phyloP scores from a whole-genome alignment of 2,797 vertebrate species.

The Aplochiton taeniatus region DNA sequence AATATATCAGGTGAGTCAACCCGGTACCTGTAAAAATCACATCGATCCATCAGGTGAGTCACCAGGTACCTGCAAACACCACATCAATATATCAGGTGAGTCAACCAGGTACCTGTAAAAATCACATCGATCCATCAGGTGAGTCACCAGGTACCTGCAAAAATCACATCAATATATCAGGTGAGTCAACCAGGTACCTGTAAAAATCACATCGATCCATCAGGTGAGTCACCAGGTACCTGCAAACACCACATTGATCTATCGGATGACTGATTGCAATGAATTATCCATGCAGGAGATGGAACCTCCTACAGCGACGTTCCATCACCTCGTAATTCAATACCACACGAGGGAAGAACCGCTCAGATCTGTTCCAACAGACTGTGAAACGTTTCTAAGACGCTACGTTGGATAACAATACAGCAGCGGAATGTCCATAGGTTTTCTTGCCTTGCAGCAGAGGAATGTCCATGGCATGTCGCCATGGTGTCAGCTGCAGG shows the following conservation, averaged over 20 bases:
- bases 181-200: conserved; percentile 97
- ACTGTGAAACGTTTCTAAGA: too few relatives aligned
- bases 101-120: conserved; percentile 92
- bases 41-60: conserved; percentile 92
- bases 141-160: conserved; percentile 94
- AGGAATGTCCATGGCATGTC: too few relatives aligned
- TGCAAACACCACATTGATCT: conserved; percentile 65
- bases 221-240: conserved; percentile 97
- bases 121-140: conserved; percentile 90
- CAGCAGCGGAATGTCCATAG: too few relatives aligned
- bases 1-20: conserved; percentile 96
- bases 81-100: conserved; percentile 88
- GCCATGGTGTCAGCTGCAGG: too few relatives aligned
- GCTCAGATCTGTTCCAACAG: too few relatives aligned
- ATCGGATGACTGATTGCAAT: too few relatives aligned
- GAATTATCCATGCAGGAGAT: too few relatives aligned
- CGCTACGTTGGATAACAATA: too few relatives aligned
- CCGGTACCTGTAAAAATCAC: conserved; percentile 88
- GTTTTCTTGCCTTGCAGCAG: too few relatives aligned
- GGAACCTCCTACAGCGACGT: too few relatives aligned
- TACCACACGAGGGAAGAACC: too few relatives aligned
- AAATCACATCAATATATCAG: conserved; percentile 84
- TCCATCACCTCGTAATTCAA: too few relatives aligned
- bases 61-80: conserved; percentile 91
- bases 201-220: conserved; percentile 83